Conservation (phyloP, 2,113 vertebrate species). For the Pollimyrus isidori region DNA sequence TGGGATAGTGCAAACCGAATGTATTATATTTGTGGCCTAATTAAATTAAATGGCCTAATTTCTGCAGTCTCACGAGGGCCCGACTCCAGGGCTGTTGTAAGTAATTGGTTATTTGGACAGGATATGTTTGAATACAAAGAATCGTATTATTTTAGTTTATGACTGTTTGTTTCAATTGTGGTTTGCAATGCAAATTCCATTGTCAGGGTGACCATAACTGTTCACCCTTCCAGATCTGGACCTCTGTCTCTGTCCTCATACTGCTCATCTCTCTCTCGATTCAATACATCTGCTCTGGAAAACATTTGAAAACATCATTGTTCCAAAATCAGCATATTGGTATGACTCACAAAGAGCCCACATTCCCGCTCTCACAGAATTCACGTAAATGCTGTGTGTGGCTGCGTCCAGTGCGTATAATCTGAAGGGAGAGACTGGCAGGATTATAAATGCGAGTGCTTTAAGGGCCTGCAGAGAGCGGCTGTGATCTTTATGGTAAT, state of each 20-base stretch:
- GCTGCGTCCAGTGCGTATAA: no score
- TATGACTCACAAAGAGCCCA: not conserved
- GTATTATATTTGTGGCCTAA: constrained; percentile 1
- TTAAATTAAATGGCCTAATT: constrained; percentile 12
- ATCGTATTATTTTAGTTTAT: not conserved
- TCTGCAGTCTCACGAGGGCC: not conserved
- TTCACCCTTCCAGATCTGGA: not conserved
- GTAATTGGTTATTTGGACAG: constrained; percentile 10
- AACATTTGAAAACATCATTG: not conserved
- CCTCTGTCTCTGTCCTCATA: not conserved
- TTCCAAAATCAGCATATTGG: not conserved
- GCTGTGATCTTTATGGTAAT: not conserved
- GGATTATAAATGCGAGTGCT: not conserved
- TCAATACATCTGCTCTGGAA: not conserved
- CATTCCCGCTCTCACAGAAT: not conserved
- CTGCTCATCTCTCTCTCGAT: not conserved
- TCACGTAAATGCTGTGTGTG: not conserved
- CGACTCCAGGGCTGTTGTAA: not conserved
- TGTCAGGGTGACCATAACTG: not conserved
- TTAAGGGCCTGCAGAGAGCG: not conserved
- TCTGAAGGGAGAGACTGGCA: not conserved
- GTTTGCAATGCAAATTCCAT: not conserved
- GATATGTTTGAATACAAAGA: not conserved
- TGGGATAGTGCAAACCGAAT: not conserved
- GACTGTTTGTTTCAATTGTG: not conserved